Conservation (phyloP, 2,888 invertebrate species). For the Sarcophaga subvicina region DNA sequence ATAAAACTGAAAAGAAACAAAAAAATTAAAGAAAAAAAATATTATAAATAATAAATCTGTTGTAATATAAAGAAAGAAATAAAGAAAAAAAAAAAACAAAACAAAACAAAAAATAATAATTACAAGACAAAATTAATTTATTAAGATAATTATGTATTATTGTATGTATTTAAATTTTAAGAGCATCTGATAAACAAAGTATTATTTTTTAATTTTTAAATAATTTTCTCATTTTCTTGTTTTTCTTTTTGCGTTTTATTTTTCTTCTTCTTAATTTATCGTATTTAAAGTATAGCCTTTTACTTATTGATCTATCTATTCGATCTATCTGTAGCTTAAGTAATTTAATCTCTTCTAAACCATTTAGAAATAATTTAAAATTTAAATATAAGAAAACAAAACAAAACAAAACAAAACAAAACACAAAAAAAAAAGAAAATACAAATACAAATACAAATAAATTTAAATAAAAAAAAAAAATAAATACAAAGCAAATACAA, state of each 20-base stretch:
- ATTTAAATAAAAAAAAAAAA: not conserved
- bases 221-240: slow-evolving; percentile 20
- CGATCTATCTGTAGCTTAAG: too few relatives aligned
- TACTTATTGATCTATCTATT: too few relatives aligned
- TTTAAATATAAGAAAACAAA: not conserved
- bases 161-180: slow-evolving; percentile 38
- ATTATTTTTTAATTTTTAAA: slow-evolving; percentile 48
- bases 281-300: too few relatives aligned
- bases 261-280: not conserved
- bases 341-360: not conserved
- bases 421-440: too few relatives aligned
- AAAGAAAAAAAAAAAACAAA: too few relatives aligned
- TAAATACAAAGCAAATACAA: not conserved
- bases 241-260: not conserved
- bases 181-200: slow-evolving; percentile 65
- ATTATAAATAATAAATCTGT: not conserved
- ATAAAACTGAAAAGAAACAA: not conserved
- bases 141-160: not conserved
- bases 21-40: not conserved
- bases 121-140: not conserved
- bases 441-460: not conserved
- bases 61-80: not conserved
- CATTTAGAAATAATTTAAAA: slow-evolving; percentile 4
- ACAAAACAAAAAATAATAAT: too few relatives aligned
- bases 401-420: slow-evolving; percentile 5